Base-by-base conservation (phyloP, 1,140 invertebrate species). In the Drosophila aff. region DNA sequence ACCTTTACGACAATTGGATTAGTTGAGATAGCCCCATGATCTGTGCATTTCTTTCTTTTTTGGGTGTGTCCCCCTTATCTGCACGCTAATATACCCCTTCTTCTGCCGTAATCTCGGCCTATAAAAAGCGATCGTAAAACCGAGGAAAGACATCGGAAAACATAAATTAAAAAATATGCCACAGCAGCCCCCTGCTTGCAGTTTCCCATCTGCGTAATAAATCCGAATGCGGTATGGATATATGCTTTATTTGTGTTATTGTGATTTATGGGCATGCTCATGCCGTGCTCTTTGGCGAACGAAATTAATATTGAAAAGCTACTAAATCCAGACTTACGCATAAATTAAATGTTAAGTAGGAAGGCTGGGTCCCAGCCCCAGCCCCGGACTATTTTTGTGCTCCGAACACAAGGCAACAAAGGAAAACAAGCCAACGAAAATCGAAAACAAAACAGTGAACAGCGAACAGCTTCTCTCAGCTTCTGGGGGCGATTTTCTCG, bases 281-380 rank as follows among this genome's bases (percentile, higher is more conserved):
- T 61, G 71, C 44, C 72, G 43, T 57, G 71, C 33, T 76, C 57
- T 69, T 84, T 81, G 55, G 62, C 75, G 82, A 71, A 78, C 43
- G 60, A 81, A 90, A 90, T 90, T 90, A 90, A 90, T 90, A 90
- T 90, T 90, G 79, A 85, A 79, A 90, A 79, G 80, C 86, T 76
- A 79, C 86, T 90, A 85, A 90, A 85, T 85, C 75, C 85, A 73
- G 85, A 85, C 86, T 90, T 90, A 79, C 53, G 85, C 85, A 90
- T 90, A 90, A 90, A 90, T 90, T 90, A 90, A 90, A 85, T 79
- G 52, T 64, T 82, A 90, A 90, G 85, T 90, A 80, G 82, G 85
- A 76, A 81, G 84, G 62, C 74, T 68, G 65, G 36, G 44, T 21
- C 46, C 38, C 43, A 40, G 47, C 13, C 31, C 8, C 11, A 18